These are phyloP conservation scores for Prunella fulvescens DNA, from an alignment of 2,113 vertebrate genomes.

Conservation along the genomic window DNA sequence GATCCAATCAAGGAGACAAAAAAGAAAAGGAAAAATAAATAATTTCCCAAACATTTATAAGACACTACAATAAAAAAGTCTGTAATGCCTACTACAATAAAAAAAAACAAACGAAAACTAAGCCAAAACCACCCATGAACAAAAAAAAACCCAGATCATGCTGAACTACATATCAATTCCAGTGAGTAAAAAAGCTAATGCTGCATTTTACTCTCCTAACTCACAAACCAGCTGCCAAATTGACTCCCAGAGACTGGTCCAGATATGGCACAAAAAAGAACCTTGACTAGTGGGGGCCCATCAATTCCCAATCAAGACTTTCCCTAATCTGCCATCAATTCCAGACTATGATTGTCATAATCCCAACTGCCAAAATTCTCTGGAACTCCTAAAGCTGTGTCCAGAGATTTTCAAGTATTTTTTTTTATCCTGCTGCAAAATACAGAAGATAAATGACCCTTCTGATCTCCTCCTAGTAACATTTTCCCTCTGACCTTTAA, in stretches of 20 bases:
- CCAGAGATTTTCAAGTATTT: background rate
- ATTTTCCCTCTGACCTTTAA: background rate
- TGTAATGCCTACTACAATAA: background rate
- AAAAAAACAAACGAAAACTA: background rate
- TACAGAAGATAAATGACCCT: background rate
- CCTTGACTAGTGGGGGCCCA: background rate
- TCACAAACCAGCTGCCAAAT: conserved; percentile 38
- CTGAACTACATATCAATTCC: background rate
- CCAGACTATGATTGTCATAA: conserved; percentile 8
- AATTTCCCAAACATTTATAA: background rate
- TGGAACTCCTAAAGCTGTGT: background rate
- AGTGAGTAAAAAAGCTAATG: background rate
- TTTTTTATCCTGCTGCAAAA: conserved; percentile 30
- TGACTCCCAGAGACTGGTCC: background rate
- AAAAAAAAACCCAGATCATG: background rate
- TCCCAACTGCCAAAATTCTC: background rate
- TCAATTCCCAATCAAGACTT: background rate
- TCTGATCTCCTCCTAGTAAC: conserved; percentile 16
- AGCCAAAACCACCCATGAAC: background rate
- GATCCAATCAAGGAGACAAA: background rate
- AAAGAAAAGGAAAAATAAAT: background rate
- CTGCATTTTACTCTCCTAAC: background rate
- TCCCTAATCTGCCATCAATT: background rate
- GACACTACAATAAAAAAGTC: background rate
- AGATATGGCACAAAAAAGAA: background rate